phyloP scores from a whole-genome alignment of 1,140 invertebrate species.

The Drosophila burlai region DNA sequence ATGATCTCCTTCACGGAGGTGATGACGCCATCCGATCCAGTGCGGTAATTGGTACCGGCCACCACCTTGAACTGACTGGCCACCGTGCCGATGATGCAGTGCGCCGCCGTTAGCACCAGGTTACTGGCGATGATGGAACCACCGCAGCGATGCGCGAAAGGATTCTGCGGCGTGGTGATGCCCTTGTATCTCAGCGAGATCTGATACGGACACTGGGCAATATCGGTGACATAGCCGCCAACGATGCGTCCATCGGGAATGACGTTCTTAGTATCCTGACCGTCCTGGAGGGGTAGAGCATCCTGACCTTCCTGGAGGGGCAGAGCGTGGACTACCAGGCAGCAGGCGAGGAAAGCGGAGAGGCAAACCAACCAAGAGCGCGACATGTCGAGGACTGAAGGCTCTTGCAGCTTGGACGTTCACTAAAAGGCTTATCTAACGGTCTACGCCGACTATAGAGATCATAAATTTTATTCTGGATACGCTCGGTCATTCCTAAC shows the following conservation, averaged over 20 bases:
- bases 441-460: conserved; percentile 29
- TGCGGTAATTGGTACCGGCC: conserved; percentile 62
- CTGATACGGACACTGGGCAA: conserved; percentile 68
- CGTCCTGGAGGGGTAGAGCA: conserved; percentile 42
- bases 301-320: conserved; percentile 42
- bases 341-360: not conserved
- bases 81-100: conserved; percentile 66
- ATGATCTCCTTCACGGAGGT: conserved; percentile 69
- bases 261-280: not conserved
- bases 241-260: conserved; percentile 63
- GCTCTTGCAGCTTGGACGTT: not conserved
- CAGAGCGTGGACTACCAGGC: conserved; percentile 17
- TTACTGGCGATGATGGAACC: conserved; percentile 85
- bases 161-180: conserved; percentile 36
- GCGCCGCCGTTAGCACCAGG: conserved; percentile 76
- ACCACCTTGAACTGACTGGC: conserved; percentile 70
- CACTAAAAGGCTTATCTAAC: conserved; percentile 45
- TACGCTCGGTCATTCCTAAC: conserved; percentile 42
- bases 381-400: conserved; percentile 49
- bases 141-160: conserved; percentile 86
- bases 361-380: conserved; percentile 33
- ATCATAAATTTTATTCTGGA: conserved; percentile 61
- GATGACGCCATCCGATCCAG: conserved; percentile 63
- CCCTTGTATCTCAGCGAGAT: conserved; percentile 69
- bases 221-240: conserved; percentile 56